Evolutionary conservation across 2,888 invertebrate genomes (phyloP).

Genomic region (Icerya purchasi): DNA sequence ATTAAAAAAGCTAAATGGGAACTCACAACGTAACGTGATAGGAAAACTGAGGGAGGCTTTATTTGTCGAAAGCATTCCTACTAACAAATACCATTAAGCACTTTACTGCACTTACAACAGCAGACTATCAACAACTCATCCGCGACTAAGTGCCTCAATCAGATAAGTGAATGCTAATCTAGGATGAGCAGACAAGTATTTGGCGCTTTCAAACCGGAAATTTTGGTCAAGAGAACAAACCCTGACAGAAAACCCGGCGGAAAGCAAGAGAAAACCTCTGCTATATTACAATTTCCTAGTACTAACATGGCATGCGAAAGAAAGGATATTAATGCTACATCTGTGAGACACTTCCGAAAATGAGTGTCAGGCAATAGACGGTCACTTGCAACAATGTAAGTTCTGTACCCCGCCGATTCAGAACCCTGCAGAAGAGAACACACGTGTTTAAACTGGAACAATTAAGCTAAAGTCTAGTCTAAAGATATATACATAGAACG

Average conservation of each 20-base stretch:
- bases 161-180: background rate
- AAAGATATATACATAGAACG: no score
- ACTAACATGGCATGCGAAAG: background rate
- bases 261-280: background rate
- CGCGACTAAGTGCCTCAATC: background rate
- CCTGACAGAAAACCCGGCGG: background rate
- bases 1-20: no score
- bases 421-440: background rate
- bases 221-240: background rate
- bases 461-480: background rate
- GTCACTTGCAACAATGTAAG: background rate
- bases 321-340: no score
- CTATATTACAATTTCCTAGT: background rate
- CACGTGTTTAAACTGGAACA: background rate
- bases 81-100: no score
- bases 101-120: no score
- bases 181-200: no score
- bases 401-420: background rate
- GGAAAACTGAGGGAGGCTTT: no score
- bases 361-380: background rate
- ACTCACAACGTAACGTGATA: no score
- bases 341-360: background rate
- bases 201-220: background rate
- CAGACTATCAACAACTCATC: background rate
- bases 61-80: no score